These are phyloP conservation scores for Myotis pilosus DNA, from an alignment of 2,797 vertebrate species.

Conservation along the genomic window DNA sequence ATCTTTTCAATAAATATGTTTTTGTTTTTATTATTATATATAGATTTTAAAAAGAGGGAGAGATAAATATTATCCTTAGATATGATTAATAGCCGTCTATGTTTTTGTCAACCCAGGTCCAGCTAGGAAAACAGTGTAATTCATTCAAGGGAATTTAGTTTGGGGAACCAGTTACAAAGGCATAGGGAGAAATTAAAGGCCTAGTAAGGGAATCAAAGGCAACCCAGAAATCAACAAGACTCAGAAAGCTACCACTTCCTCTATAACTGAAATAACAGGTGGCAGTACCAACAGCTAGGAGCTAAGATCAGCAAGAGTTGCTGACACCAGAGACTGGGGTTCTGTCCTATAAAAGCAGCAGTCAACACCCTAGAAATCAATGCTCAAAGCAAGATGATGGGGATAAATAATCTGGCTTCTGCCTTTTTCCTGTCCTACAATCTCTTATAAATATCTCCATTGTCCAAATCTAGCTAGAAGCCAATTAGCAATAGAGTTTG, in stretches of 20 bases:
- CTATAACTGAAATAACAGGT: not conserved
- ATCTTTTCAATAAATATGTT: not conserved
- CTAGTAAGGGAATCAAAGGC: not conserved
- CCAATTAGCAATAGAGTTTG: not conserved
- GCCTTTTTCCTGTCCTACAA: not conserved
- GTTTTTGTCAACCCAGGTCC: not conserved
- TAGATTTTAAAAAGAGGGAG: not conserved
- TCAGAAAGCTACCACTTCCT: not conserved
- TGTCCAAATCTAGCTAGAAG: not conserved
- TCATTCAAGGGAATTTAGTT: not conserved
- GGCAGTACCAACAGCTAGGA: not conserved
- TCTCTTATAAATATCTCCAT: not conserved
- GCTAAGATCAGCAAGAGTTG: not conserved
- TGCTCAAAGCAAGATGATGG: not conserved
- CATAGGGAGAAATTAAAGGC: not conserved
- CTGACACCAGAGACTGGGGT: not conserved
- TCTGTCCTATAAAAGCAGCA: not conserved
- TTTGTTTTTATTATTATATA: not conserved
- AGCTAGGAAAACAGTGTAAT: not conserved
- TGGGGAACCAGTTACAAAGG: not conserved
- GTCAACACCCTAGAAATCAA: not conserved
- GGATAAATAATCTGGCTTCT: not conserved
- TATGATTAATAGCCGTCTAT: not conserved
- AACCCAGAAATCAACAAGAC: constrained; percentile 1
- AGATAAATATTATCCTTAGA: not conserved